These are phyloP conservation scores for Drosophila kepulauana DNA, from an alignment of 1,140 invertebrate species.

Conservation along the genomic window DNA sequence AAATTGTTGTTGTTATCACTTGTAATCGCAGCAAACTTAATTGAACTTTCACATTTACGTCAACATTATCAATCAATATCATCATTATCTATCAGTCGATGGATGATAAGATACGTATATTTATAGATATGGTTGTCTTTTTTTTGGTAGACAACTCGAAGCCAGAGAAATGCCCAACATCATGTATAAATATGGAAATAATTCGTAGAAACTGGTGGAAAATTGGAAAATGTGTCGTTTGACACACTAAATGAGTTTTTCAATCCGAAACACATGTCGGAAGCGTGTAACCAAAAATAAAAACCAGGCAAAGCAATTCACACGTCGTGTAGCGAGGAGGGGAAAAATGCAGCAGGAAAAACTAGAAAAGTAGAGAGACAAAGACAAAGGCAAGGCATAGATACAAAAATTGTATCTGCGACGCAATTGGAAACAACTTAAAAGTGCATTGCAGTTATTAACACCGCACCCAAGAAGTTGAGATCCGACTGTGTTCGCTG, in stretches of 20 bases:
- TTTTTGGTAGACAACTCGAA: conserved; percentile 29
- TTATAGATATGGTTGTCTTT: conserved; percentile 7
- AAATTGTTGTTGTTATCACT: not conserved
- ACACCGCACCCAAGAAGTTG: conserved; percentile 35
- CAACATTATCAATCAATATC: conserved; percentile 37
- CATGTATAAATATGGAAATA: conserved; percentile 42
- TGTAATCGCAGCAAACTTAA: conserved; percentile 9
- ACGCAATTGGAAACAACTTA: conserved; percentile 53
- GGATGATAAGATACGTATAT: conserved; percentile 32
- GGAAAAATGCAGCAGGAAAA: conserved; percentile 15
- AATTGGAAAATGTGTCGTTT: conserved; percentile 37
- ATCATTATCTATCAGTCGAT: conserved; percentile 13
- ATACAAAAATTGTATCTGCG: conserved; percentile 64
- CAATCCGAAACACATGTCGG: conserved; percentile 68
- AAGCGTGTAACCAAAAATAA: conserved; percentile 60
- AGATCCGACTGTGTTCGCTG: conserved; percentile 33
- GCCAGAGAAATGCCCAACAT: conserved; percentile 23
- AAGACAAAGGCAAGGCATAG: conserved; percentile 56
- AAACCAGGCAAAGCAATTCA: conserved; percentile 29
- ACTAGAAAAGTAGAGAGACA: conserved; percentile 11
- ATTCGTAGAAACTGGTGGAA: conserved; percentile 25
- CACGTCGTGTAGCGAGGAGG: conserved; percentile 12
- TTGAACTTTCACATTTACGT: conserved; percentile 7
- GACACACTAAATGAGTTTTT: conserved; percentile 65
- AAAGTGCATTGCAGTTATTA: conserved; percentile 69